Evolutionary conservation across 2,113 vertebrate species (phyloP), one percentile per base, ranked within the genome.

Genomic region (Pitta sordida): DNA sequence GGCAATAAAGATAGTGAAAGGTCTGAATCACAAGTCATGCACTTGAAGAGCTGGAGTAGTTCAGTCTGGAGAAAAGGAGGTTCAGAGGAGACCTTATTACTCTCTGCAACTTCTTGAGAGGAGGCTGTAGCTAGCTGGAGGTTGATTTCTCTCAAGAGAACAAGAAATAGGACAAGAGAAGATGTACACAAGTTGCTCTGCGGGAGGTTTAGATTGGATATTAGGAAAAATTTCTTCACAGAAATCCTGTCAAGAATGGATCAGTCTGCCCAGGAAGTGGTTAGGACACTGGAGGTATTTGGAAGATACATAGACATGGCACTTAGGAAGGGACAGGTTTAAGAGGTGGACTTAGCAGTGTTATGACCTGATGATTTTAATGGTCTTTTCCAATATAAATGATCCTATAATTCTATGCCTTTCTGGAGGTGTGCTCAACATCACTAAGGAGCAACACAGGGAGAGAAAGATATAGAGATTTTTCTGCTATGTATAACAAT

Each of bases 121-220:
- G 44, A 64, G 16, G 1, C 3, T 55, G 10, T 23, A 78, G 11
- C 0, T 0, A 46, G 14, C 5, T 78, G 24, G 8, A 3, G 1
- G 10, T 62, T 2, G 1, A 10, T 10, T 15, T 49, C 20, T 80
- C n/a, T 30, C 36, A 34, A 76, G 15, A n/a, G n/a, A n/a, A n/a
- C n/a, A n/a, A n/a, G n/a, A n/a, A n/a, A n/a, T n/a, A n/a, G n/a
- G n/a, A n/a, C n/a, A n/a, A n/a, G n/a, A 39, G 37, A 21, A 44
- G 32, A 52, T 10, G 4, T 29, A 22, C 5, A 34, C 21, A 76
- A 13, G 41, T 43, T 93, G 52, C 3, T 6, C 8, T 18, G n/a
- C 16, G 6, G 27, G 24, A 70, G 11, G 21, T n/a, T 71, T 76
- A 39, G 23, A 20, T 7, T 52, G 21, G 23, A 32, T n/a, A 10